These are phyloP conservation scores for Clarias gariepinus DNA, from an alignment of 2,113 vertebrate genomes.

Conservation along the genomic window DNA sequence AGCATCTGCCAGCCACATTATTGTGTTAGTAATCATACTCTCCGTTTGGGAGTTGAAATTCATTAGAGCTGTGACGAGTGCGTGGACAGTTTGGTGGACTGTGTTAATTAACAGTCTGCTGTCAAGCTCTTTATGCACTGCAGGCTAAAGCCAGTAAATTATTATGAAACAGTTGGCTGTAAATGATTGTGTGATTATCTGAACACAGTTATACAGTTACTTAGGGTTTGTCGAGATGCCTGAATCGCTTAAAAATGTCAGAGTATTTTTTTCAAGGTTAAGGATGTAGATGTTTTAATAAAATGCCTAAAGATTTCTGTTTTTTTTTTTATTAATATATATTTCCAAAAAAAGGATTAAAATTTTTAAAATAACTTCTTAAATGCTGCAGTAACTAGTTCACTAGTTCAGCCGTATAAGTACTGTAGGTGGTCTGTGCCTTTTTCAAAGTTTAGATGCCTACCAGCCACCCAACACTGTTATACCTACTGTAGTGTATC, in stretches of 20 bases:
- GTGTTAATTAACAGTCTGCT: conserved; percentile 1
- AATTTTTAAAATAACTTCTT: background rate
- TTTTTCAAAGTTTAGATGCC: background rate
- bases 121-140: background rate
- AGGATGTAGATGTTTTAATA: background rate
- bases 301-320: background rate
- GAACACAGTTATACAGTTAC: background rate
- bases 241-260: background rate
- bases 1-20: conserved; percentile 9
- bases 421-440: background rate
- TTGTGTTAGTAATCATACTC: background rate
- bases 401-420: background rate
- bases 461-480: background rate
- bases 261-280: background rate
- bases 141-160: background rate
- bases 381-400: background rate
- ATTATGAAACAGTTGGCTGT: background rate
- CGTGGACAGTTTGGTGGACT: background rate
- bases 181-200: background rate
- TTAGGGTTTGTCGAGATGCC: background rate
- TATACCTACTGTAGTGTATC: background rate
- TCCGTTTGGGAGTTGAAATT: background rate
- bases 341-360: no score
- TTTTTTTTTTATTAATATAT: background rate
- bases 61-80: background rate